Conservation (phyloP, 2,113 vertebrate species). For the Taxidea taxus region DNA sequence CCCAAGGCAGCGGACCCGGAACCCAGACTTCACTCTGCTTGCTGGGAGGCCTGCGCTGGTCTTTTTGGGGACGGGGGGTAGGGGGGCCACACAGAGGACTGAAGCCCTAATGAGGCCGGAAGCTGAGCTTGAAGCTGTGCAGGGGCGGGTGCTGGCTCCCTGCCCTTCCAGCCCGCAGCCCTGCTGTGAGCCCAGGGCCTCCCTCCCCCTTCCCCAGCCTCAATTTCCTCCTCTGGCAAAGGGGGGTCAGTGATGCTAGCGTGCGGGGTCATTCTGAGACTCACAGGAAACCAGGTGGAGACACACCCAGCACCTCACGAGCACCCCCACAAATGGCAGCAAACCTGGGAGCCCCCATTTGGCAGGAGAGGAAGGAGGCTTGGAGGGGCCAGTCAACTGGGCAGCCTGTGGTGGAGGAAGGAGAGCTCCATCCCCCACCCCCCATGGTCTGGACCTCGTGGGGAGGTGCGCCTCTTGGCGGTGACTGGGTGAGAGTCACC, state of each 20-base stretch:
- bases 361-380: conserved; percentile 10
- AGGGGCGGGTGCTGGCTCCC: background rate
- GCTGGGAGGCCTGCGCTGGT: background rate
- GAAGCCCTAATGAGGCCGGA: background rate
- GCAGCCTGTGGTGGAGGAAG: background rate
- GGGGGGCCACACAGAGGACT: background rate
- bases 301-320: background rate
- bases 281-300: background rate
- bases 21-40: background rate
- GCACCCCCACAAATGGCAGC: background rate
- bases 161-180: background rate
- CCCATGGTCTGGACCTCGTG: fast-evolving
- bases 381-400: background rate
- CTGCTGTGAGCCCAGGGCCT: fast-evolving
- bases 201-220: background rate
- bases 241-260: background rate
- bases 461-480: background rate
- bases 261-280: background rate
- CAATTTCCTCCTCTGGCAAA: background rate
- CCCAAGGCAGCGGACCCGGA: background rate
- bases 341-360: too few relatives aligned
- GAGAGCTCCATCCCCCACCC: too few relatives aligned
- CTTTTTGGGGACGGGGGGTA: background rate
- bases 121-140: background rate
- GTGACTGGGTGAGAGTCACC: fast-evolving